phyloP scores from a whole-genome alignment of 2,888 invertebrate genomes.

The Branchipolynoe longqiensis region DNA sequence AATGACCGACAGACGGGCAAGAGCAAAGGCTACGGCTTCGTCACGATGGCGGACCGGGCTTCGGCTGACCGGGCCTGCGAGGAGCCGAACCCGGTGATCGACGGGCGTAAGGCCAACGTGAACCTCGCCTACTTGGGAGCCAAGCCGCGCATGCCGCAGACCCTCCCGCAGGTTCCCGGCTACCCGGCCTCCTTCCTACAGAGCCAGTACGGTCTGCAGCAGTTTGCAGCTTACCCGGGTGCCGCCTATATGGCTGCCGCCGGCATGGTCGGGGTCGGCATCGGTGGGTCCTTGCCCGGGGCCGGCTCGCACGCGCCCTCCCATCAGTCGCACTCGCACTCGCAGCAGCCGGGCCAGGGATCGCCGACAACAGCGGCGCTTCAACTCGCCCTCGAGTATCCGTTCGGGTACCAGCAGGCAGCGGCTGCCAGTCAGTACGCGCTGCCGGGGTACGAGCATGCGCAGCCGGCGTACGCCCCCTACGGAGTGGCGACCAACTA shows the following conservation, averaged over 20 bases:
- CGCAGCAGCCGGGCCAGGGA: slow-evolving; percentile 1
- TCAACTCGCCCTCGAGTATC: slow-evolving; percentile 42
- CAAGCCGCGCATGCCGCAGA: slow-evolving; percentile 84
- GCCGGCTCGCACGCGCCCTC: neutral
- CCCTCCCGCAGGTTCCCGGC: slow-evolving; percentile 39
- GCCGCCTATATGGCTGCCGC: slow-evolving; percentile 43
- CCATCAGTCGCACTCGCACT: neutral
- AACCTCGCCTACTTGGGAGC: slow-evolving; percentile 98
- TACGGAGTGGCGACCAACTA: slow-evolving; percentile 48
- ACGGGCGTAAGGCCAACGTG: slow-evolving; percentile 98
- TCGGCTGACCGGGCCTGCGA: slow-evolving; percentile 97
- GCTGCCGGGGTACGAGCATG: slow-evolving; percentile 14
- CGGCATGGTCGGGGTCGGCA: neutral
- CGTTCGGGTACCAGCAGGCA: neutral
- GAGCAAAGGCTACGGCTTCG: slow-evolving; percentile 95
- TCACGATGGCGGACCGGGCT: slow-evolving; percentile 97
- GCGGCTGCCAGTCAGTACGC: neutral
- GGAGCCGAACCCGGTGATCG: slow-evolving; percentile 98
- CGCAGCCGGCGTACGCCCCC: neutral
- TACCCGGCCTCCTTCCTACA: slow-evolving; percentile 22
- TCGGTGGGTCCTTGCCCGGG: neutral
- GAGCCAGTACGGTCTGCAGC: slow-evolving; percentile 46
- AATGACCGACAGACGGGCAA: slow-evolving; percentile 97
- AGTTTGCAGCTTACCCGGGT: slow-evolving; percentile 44
- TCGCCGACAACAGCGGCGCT: slow-evolving; percentile 21